A percentile compares a stretch with the other conserved stretches of the same genome.
Evolutionary conservation across 2,888 invertebrate genomes (phyloP).

Genomic region (Drosophila vallismaia): DNA sequence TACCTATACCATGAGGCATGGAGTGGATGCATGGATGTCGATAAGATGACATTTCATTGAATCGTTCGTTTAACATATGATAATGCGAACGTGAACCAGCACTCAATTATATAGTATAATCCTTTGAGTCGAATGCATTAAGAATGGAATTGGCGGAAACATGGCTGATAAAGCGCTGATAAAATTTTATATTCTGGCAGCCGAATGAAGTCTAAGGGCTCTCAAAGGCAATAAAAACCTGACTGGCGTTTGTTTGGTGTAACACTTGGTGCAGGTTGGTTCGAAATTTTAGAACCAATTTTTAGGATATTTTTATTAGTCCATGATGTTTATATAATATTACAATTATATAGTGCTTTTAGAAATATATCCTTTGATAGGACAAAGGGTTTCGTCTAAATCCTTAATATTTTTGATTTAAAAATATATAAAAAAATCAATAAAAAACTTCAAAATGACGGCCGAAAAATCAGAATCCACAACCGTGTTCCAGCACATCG

Average conservation of each 20-base stretch:
- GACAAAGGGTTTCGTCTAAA: not conserved
- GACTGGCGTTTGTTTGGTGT: conserved; percentile 11
- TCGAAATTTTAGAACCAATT: not conserved
- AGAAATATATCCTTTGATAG: not conserved
- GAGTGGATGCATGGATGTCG: conserved; percentile 15
- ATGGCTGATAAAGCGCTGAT: conserved; percentile 39
- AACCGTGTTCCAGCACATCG: conserved; percentile 58
- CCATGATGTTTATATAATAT: not conserved
- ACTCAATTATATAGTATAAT: conserved; percentile 44
- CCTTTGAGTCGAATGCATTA: conserved; percentile 39
- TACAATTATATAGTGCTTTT: not conserved
- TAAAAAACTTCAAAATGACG: conserved; percentile 23
- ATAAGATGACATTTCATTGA: not conserved
- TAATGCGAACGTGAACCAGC: conserved; percentile 36
- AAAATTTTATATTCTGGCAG: conserved; percentile 38
- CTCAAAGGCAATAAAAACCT: conserved; percentile 29
- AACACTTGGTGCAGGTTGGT: conserved; percentile 16
- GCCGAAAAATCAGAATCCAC: conserved; percentile 29
- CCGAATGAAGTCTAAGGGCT: conserved; percentile 14
- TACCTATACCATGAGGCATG: not conserved
- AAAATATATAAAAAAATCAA: not conserved
- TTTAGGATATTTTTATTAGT: not conserved
- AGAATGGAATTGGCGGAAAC: conserved; percentile 12
- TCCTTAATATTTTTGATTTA: not conserved
- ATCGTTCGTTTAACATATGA: conserved; percentile 19